phyloP scores from a whole-genome alignment of 2,888 invertebrate species.

The Nomada lathburiana region DNA sequence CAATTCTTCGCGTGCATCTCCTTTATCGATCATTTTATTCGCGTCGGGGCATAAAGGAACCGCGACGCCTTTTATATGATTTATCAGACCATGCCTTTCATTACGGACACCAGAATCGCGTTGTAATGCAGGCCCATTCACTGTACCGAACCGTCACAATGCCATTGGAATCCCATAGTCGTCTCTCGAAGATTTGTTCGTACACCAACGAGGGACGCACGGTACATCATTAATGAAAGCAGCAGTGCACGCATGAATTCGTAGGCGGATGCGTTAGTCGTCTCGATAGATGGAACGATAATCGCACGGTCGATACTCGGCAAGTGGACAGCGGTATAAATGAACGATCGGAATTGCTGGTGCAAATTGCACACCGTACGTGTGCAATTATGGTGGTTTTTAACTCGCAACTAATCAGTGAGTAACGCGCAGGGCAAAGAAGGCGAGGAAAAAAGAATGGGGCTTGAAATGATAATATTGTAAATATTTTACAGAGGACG shows the following conservation, averaged over 20 bases:
- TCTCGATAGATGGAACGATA: not conserved
- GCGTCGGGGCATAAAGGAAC: constrained; percentile 27
- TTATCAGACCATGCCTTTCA: constrained; percentile 51
- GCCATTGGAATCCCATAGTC: constrained; percentile 25
- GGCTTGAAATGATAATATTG: not conserved
- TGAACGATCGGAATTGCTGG: not conserved
- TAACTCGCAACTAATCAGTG: not conserved
- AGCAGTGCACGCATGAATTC: constrained; percentile 3
- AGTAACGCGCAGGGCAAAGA: not conserved
- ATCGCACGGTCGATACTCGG: not conserved
- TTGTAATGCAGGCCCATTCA: constrained; percentile 29
- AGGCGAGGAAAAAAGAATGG: not conserved
- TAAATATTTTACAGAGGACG: not conserved
- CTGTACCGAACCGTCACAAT: constrained; percentile 32
- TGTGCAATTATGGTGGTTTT: not conserved
- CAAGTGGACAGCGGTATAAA: not conserved
- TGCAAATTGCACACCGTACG: not conserved
- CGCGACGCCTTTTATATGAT: constrained; percentile 41
- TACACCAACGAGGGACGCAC: constrained; percentile 12
- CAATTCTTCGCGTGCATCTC: constrained; percentile 36
- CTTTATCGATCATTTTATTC: constrained; percentile 43
- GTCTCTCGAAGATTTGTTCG: constrained; percentile 13
- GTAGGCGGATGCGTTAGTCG: not conserved
- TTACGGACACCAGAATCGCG: not conserved
- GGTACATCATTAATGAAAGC: constrained; percentile 26